Evolutionary conservation across 1,140 invertebrate species (phyloP).

Genomic region (Arion vulgaris): DNA sequence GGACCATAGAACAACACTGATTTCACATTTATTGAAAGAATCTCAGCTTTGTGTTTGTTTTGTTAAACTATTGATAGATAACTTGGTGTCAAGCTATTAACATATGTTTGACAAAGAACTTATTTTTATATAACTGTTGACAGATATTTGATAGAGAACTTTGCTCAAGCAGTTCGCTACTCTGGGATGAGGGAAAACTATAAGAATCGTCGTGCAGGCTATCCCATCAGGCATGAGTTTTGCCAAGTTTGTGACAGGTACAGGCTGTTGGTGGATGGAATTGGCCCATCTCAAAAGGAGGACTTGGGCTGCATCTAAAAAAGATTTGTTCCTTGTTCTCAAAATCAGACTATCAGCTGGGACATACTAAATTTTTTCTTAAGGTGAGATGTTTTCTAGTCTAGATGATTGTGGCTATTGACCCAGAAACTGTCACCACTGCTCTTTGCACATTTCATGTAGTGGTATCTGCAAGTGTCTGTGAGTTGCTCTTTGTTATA

Average conservation of each 20-base stretch:
- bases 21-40: too few relatives aligned
- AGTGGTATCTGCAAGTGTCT: too few relatives aligned
- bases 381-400: slow-evolving; percentile 76
- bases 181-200: slow-evolving; percentile 99
- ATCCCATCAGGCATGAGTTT: slow-evolving; percentile 77
- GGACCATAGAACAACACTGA: too few relatives aligned
- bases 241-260: slow-evolving; percentile 98
- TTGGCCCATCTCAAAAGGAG: slow-evolving; percentile 91
- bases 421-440: too few relatives aligned
- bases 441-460: too few relatives aligned
- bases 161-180: slow-evolving; percentile 95
- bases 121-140: not conserved
- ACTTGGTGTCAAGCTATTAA: too few relatives aligned
- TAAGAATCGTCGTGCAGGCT: slow-evolving; percentile 94
- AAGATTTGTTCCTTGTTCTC: slow-evolving; percentile 93
- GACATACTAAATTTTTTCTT: slow-evolving; percentile 97
- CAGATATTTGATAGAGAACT: slow-evolving; percentile 95
- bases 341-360: slow-evolving; percentile 95
- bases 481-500: too few relatives aligned
- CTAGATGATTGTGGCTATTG: too few relatives aligned
- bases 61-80: too few relatives aligned
- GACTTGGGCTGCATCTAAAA: slow-evolving; percentile 83
- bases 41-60: too few relatives aligned
- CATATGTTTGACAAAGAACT: too few relatives aligned
- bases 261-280: slow-evolving; percentile 91